These are phyloP conservation scores for Dendrocincla tyrannina DNA, from an alignment of 2,797 vertebrate genomes.

Conservation along the genomic window DNA sequence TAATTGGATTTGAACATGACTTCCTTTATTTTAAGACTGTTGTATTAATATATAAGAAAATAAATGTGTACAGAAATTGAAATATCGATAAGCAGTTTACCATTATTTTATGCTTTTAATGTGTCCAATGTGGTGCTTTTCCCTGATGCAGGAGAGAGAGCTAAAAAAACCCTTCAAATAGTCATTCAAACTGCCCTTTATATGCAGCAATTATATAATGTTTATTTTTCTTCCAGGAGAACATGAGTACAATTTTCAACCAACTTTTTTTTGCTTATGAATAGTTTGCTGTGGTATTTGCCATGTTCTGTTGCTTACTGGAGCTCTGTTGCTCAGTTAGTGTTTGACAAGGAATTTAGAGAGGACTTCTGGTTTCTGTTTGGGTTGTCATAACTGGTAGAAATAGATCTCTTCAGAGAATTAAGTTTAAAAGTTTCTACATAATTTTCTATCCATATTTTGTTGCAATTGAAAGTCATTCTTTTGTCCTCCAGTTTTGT, in stretches of 20 bases:
- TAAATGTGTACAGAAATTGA: not conserved
- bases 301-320: not conserved
- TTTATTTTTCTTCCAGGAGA: not conserved
- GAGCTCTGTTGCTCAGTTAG: not conserved
- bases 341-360: not conserved
- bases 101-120: not conserved
- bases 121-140: not conserved
- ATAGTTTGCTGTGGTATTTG: not conserved
- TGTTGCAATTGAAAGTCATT: not conserved
- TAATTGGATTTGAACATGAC: not conserved
- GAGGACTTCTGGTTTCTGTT: not conserved
- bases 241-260: not conserved
- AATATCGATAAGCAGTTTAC: not conserved
- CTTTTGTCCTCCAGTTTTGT: not conserved
- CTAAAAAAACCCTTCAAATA: not conserved
- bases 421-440: not conserved
- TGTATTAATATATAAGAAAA: not conserved
- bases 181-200: not conserved
- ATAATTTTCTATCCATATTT: not conserved
- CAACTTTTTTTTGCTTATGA: not conserved
- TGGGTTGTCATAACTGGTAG: fast-evolving
- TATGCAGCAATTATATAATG: not conserved
- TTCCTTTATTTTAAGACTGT: not conserved
- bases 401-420: not conserved
- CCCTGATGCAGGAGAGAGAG: not conserved